phyloP scores from a whole-genome alignment of 2,888 invertebrate species.

The Brassicogethes aeneus region DNA sequence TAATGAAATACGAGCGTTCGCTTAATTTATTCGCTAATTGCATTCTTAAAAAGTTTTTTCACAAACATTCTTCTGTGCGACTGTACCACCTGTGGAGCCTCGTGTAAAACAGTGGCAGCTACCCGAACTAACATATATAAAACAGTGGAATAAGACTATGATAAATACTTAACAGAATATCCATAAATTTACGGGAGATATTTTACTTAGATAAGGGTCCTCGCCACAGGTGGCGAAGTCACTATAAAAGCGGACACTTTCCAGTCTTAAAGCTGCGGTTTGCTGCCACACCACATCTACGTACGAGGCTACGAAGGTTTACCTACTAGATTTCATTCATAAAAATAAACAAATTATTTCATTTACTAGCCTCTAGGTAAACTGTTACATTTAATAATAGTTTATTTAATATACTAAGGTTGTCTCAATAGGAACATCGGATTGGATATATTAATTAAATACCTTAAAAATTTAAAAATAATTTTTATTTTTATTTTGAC shows the following conservation, averaged over 20 bases:
- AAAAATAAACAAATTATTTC: no score
- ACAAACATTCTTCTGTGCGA: slow-evolving; percentile 14
- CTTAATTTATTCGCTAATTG: background rate
- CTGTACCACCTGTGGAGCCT: slow-evolving; percentile 31
- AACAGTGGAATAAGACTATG: slow-evolving; percentile 39
- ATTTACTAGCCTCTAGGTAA: no score
- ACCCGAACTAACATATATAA: slow-evolving; percentile 38
- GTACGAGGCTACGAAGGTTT: no score
- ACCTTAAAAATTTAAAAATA: no score
- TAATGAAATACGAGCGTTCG: slow-evolving; percentile 1
- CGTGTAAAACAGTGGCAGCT: slow-evolving; percentile 41
- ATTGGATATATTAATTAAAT: no score
- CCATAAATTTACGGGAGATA: slow-evolving; percentile 38
- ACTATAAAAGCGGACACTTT: slow-evolving; percentile 16
- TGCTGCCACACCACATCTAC: no score
- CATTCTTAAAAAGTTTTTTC: background rate
- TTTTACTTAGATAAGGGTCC: slow-evolving; percentile 32
- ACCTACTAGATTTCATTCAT: no score
- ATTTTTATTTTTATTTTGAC: no score
- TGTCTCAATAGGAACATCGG: no score
- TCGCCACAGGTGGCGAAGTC: slow-evolving; percentile 27
- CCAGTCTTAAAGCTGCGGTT: slow-evolving; percentile 3
- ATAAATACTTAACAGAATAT: slow-evolving; percentile 39
- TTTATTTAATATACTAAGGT: no score
- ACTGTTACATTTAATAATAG: no score